A percentile compares a stretch with the other conserved stretches of the same genome.
These are phyloP conservation scores for Hyles euphorbiae DNA, from an alignment of 1,140 invertebrate species.

Conservation along the genomic window DNA sequence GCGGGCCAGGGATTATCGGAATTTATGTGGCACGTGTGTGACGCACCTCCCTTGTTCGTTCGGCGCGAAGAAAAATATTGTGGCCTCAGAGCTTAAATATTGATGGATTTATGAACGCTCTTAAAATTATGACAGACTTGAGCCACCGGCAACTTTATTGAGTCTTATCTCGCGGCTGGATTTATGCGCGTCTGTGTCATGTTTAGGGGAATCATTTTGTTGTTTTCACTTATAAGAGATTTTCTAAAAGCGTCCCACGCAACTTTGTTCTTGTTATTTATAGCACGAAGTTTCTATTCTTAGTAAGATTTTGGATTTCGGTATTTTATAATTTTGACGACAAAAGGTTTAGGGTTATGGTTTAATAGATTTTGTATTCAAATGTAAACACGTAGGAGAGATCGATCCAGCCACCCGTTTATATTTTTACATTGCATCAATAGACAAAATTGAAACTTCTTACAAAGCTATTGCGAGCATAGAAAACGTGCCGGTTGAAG, in stretches of 20 bases:
- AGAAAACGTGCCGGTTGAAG: constrained; percentile 36
- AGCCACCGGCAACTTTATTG: constrained; percentile 68
- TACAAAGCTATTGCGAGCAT: constrained; percentile 34
- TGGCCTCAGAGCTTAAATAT: constrained; percentile 67
- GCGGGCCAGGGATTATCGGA: constrained; percentile 63
- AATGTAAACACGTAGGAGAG: neutral
- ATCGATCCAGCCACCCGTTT: too few species aligned
- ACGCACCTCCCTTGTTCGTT: constrained; percentile 56
- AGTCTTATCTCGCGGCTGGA: constrained; percentile 63
- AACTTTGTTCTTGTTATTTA: neutral
- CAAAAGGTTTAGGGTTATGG: too few species aligned
- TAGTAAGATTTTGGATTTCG: too few species aligned
- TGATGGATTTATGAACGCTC: constrained; percentile 72
- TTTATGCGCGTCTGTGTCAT: constrained; percentile 57
- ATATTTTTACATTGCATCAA: neutral
- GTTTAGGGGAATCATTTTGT: constrained; percentile 53
- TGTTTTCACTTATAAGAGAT: constrained; percentile 35
- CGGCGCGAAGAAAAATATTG: constrained; percentile 66
- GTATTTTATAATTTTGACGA: too few species aligned
- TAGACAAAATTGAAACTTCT: constrained; percentile 9
- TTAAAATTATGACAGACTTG: constrained; percentile 70
- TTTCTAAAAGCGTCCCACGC: constrained; percentile 11
- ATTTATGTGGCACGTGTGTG: constrained; percentile 70
- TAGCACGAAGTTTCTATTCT: neutral
- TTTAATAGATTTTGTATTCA: neutral